Evolutionary conservation across 2,888 invertebrate species (phyloP).

Genomic region (Ditylenchus weischeri): DNA sequence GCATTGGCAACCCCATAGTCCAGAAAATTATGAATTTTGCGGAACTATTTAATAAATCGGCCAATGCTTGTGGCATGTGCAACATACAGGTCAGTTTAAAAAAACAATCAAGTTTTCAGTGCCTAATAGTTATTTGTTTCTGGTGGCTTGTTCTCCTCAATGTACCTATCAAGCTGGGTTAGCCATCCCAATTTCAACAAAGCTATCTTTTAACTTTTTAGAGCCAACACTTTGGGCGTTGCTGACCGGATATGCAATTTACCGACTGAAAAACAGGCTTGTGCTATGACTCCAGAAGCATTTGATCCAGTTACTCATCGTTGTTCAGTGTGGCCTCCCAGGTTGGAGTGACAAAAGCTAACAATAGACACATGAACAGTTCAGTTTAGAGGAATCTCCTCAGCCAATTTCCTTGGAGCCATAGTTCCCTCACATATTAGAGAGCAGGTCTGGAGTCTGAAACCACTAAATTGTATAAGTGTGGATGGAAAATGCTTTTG

Average conservation of each 20-base stretch:
- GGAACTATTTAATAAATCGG: slow-evolving; percentile 52
- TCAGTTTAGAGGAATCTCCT: slow-evolving; percentile 35
- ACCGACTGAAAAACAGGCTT: slow-evolving; percentile 51
- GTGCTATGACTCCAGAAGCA: slow-evolving; percentile 52
- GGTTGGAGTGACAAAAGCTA: slow-evolving; percentile 17
- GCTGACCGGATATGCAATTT: slow-evolving; percentile 52
- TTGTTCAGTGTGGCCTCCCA: slow-evolving; percentile 53
- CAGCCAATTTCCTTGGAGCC: slow-evolving; percentile 46
- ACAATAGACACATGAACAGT: not conserved
- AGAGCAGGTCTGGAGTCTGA: slow-evolving; percentile 49
- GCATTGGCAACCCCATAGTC: slow-evolving; percentile 51
- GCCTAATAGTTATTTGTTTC: too few relatives aligned
- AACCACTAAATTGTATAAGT: slow-evolving; percentile 51
- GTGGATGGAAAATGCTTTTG: slow-evolving; percentile 51
- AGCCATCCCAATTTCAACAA: not conserved
- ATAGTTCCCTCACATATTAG: slow-evolving; percentile 47
- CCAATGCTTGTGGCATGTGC: slow-evolving; percentile 54
- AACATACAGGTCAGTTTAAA: slow-evolving; percentile 40
- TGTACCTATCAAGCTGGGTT: slow-evolving; percentile 29
- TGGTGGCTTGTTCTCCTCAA: slow-evolving; percentile 34
- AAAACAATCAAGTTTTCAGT: too few relatives aligned
- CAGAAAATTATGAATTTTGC: slow-evolving; percentile 54
- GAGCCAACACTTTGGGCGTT: slow-evolving; percentile 50
- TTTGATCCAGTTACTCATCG: slow-evolving; percentile 40
- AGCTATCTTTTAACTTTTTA: slow-evolving; percentile 22